phyloP scores from a whole-genome alignment of 1,140 invertebrate genomes.

The Akabosia matsudoensis region DNA sequence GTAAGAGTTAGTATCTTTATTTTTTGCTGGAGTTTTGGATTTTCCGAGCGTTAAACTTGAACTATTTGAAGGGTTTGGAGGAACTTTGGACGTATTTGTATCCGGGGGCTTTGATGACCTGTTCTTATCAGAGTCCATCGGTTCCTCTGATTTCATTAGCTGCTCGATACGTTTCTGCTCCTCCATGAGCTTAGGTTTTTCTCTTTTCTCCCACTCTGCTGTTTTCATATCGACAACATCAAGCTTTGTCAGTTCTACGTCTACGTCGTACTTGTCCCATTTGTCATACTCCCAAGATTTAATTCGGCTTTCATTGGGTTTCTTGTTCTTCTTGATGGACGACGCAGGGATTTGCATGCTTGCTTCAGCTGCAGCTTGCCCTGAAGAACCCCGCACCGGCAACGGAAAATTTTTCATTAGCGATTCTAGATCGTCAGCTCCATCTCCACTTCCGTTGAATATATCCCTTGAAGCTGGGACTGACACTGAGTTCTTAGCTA shows the following conservation, averaged over 20 bases:
- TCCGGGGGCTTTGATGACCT: no score
- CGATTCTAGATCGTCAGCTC: not conserved
- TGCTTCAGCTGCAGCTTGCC: not conserved
- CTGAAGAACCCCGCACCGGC: not conserved
- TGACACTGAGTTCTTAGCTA: not conserved
- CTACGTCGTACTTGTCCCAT: constrained; percentile 69
- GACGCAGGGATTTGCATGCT: not conserved
- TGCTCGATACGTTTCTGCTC: constrained; percentile 33
- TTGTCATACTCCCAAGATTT: constrained; percentile 59
- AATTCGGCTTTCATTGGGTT: constrained; percentile 46
- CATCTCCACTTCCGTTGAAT: not conserved
- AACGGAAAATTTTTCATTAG: constrained; percentile 37
- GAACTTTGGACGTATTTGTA: no score
- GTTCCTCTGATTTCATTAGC: constrained; percentile 35
- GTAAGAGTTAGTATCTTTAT: not conserved
- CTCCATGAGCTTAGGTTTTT: constrained; percentile 27
- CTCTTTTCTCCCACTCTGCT: constrained; percentile 38
- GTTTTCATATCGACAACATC: constrained; percentile 57
- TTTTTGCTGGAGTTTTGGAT: not conserved
- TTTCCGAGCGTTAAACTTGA: not conserved
- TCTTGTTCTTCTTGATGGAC: not conserved
- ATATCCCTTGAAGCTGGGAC: not conserved
- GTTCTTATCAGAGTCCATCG: not conserved
- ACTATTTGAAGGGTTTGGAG: not conserved
- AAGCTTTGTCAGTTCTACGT: constrained; percentile 63